A percentile compares a stretch with the other conserved stretches of the same genome.
These are phyloP conservation scores for Calcarius lapponicus DNA, from an alignment of 2,797 vertebrate species.

Conservation along the genomic window DNA sequence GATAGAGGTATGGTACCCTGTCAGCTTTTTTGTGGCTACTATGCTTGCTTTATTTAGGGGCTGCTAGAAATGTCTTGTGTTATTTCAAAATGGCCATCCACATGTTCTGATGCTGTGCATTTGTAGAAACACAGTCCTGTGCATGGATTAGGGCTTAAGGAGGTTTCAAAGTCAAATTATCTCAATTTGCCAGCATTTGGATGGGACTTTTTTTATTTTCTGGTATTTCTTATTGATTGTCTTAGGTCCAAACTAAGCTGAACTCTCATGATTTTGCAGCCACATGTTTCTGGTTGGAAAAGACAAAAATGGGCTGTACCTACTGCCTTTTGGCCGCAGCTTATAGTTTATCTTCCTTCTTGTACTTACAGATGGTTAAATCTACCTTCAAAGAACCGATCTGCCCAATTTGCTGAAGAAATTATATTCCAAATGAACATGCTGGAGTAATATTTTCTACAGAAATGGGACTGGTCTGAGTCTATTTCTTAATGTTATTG, in stretches of 20 bases:
- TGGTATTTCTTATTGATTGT: not conserved
- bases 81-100: not conserved
- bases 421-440: not conserved
- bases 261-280: not conserved
- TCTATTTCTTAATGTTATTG: not conserved
- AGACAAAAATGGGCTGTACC: not conserved
- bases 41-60: not conserved
- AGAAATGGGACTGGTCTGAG: not conserved
- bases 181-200: not conserved
- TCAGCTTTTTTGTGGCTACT: not conserved
- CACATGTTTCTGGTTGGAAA: not conserved
- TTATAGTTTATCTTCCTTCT: not conserved
- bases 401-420: not conserved
- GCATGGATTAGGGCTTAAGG: not conserved
- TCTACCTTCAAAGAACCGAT: not conserved
- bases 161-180: not conserved
- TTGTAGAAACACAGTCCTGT: not conserved
- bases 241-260: not conserved
- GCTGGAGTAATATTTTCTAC: not conserved
- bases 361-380: rapidly evolving
- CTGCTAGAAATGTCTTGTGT: not conserved
- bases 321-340: not conserved
- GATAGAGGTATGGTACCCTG: not conserved
- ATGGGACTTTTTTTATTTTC: not conserved
- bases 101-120: not conserved